phyloP scores from a whole-genome alignment of 1,140 invertebrate genomes.

The Drosophila busckii region DNA sequence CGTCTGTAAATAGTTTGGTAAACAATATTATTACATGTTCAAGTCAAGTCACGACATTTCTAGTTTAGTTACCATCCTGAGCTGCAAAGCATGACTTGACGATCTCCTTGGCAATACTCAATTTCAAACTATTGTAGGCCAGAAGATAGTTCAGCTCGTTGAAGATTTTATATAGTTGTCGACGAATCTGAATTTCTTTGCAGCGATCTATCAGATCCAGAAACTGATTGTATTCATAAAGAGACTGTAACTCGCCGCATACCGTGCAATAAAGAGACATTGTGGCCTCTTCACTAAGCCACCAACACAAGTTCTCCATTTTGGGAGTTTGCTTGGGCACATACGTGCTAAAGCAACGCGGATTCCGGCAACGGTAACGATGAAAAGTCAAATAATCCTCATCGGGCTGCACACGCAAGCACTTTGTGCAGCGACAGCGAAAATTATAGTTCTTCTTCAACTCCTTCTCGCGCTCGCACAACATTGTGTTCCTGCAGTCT shows the following conservation, averaged over 20 bases:
- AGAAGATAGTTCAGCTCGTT: conserved; percentile 28
- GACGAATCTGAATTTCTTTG: too few relatives aligned
- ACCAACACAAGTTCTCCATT: conserved; percentile 38
- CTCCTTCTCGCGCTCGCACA: too few relatives aligned
- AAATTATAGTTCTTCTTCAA: conserved; percentile 52
- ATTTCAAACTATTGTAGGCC: conserved; percentile 37
- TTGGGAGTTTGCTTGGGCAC: not conserved
- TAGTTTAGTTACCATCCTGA: conserved; percentile 16
- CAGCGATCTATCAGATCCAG: conserved; percentile 7
- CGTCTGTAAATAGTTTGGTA: conserved; percentile 17
- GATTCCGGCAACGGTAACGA: conserved; percentile 53
- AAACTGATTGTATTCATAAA: conserved; percentile 38
- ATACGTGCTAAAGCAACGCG: conserved; percentile 36
- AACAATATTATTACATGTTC: conserved; percentile 13
- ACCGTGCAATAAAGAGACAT: conserved; percentile 28
- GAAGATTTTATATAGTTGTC: conserved; percentile 27
- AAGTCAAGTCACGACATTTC: too few relatives aligned
- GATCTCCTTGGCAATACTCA: conserved; percentile 31
- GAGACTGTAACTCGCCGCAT: conserved; percentile 27
- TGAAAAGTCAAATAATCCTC: conserved; percentile 49
- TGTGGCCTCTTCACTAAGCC: conserved; percentile 9
- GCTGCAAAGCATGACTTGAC: conserved; percentile 35
- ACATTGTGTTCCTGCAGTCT: conserved; percentile 14
- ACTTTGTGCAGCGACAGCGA: conserved; percentile 47
- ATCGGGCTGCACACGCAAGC: conserved; percentile 27